phyloP scores from a whole-genome alignment of 37 sponge, comb jelly and placozoan genomes.

The Amphimedon queenslandica region DNA sequence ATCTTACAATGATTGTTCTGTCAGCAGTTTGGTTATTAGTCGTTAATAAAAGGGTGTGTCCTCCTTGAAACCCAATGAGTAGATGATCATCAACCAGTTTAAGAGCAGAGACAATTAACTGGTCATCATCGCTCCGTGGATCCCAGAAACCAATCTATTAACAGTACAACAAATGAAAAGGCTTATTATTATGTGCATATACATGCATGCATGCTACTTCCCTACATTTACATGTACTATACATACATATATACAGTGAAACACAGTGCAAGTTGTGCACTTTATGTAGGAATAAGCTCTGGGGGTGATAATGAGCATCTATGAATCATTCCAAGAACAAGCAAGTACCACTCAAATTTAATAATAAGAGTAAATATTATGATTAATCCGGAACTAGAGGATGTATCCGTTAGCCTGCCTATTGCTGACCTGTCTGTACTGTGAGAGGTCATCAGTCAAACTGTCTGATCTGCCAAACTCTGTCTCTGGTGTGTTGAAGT shows the following conservation, averaged over 20 bases:
- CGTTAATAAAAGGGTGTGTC: conserved; percentile 39
- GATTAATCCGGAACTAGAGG: no score
- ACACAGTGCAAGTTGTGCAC: no score
- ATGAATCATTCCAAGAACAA: no score
- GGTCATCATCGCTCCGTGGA: conserved; percentile 79
- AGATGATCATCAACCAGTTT: conserved; percentile 51
- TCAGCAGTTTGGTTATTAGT: conserved; percentile 59
- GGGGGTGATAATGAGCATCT: no score
- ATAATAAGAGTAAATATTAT: no score
- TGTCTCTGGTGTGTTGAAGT: conserved; percentile 38
- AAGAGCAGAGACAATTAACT: conserved; percentile 54
- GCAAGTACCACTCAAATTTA: no score
- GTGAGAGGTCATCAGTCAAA: conserved; percentile 12
- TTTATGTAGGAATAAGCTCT: no score
- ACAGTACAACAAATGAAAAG: background rate
- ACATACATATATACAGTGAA: no score
- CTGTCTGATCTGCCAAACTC: conserved; percentile 26
- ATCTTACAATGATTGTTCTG: conserved; percentile 31
- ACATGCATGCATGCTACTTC: background rate
- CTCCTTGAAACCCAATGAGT: conserved; percentile 67
- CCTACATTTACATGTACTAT: no score
- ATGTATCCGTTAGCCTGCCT: no score
- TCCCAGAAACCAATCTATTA: conserved; percentile 74
- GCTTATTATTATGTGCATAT: background rate
- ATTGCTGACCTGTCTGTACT: background rate